A percentile compares a stretch with the other conserved stretches of the same genome.
These are phyloP conservation scores for Acrossocheilus fasciatus DNA, from an alignment of 2,797 vertebrate species.

Conservation along the genomic window DNA sequence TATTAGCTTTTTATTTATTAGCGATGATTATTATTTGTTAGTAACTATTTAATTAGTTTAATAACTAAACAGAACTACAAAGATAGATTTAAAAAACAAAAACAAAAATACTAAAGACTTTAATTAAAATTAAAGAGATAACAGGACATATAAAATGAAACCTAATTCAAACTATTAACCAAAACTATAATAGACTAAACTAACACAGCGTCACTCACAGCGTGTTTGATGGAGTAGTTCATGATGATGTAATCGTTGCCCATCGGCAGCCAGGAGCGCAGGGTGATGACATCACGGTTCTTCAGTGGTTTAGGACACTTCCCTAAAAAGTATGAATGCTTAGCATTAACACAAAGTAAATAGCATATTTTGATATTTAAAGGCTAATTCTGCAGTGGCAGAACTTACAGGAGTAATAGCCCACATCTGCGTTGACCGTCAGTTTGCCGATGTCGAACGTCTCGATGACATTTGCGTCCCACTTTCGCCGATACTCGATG, in stretches of 20 bases:
- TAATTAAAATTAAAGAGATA: too few relatives aligned
- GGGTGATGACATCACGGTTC: slow-evolving; percentile 93
- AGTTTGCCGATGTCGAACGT: slow-evolving; percentile 95
- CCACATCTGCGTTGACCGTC: slow-evolving; percentile 93
- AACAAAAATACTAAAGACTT: too few relatives aligned
- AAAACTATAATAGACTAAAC: too few relatives aligned
- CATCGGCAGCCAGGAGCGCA: slow-evolving; percentile 94
- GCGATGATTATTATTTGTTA: too few relatives aligned
- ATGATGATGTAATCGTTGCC: slow-evolving; percentile 96
- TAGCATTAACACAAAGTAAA: not conserved
- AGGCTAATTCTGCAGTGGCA: not conserved
- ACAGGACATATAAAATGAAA: too few relatives aligned
- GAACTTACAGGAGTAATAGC: slow-evolving; percentile 87
- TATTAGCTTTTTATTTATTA: too few relatives aligned
- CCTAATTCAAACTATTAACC: too few relatives aligned
- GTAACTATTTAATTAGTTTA: too few relatives aligned
- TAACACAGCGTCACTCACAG: slow-evolving; percentile 77
- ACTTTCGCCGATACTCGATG: slow-evolving; percentile 91
- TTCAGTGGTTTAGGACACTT: slow-evolving; percentile 91
- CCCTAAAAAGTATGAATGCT: slow-evolving; percentile 75
- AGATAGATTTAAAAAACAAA: too few relatives aligned
- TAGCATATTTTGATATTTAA: not conserved
- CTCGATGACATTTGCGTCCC: slow-evolving; percentile 96
- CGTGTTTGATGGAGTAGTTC: slow-evolving; percentile 96
- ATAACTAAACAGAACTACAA: too few relatives aligned